Evolutionary conservation across 2,113 vertebrate genomes (phyloP).

Genomic region (Tragulus kanchil): DNA sequence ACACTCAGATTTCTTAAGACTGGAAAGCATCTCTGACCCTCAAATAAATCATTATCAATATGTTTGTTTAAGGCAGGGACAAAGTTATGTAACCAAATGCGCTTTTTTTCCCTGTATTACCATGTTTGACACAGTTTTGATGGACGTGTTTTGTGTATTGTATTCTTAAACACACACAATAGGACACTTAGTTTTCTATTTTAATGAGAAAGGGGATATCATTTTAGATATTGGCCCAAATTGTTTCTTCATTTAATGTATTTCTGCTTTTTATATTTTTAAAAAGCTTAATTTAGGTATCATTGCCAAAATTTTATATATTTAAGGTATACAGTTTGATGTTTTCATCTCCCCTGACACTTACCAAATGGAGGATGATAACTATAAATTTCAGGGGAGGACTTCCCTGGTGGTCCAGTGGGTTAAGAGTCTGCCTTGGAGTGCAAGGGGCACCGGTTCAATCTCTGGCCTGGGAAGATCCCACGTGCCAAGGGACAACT

Average conservation of each 20-base stretch:
- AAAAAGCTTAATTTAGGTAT: not conserved
- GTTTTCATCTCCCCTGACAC: not conserved
- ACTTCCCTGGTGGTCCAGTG: too few relatives aligned
- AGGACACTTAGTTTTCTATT: not conserved
- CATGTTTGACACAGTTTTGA: not conserved
- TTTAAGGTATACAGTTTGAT: not conserved
- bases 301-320: not conserved
- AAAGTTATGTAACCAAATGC: not conserved
- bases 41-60: not conserved
- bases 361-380: too few relatives aligned
- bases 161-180: not conserved
- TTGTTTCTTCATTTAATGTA: not conserved
- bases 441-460: too few relatives aligned
- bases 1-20: conserved; percentile 49
- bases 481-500: too few relatives aligned
- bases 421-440: too few relatives aligned
- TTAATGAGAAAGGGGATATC: not conserved
- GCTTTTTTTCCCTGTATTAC: not conserved
- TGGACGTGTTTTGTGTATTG: not conserved
- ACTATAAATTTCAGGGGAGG: not conserved
- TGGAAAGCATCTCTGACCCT: conserved; percentile 1
- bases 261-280: not conserved
- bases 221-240: not conserved
- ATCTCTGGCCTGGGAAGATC: too few relatives aligned
- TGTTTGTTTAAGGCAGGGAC: not conserved